phyloP scores from a whole-genome alignment of 2,888 invertebrate genomes.

The Drosophila kambysellisi region DNA sequence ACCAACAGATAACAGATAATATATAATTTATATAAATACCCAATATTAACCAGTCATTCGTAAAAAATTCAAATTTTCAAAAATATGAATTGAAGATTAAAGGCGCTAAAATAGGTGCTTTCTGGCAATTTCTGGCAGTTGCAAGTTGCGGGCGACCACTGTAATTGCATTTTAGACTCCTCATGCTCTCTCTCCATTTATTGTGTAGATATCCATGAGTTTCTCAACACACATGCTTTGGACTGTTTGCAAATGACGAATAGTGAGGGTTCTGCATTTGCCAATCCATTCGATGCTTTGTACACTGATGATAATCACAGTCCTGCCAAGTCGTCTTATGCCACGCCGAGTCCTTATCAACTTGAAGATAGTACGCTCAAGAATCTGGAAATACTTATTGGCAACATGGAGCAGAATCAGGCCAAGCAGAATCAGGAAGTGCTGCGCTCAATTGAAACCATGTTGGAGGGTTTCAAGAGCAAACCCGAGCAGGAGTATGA shows the following conservation, averaged over 20 bases:
- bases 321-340: constrained; percentile 70
- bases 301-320: constrained; percentile 63
- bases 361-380: constrained; percentile 81
- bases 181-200: constrained; percentile 43
- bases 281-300: constrained; percentile 61
- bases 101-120: neutral
- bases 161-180: constrained; percentile 3
- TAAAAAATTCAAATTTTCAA: neutral
- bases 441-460: constrained; percentile 81
- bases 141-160: constrained; percentile 6
- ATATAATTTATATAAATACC: neutral
- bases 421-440: constrained; percentile 83
- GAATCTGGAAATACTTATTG: constrained; percentile 85
- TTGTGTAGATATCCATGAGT: constrained; percentile 84
- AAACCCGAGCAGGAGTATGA: constrained; percentile 74
- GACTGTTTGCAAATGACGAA: constrained; percentile 77
- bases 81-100: neutral
- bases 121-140: neutral
- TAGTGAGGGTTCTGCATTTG: constrained; percentile 46
- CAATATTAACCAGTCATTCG: neutral
- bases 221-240: constrained; percentile 83
- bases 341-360: constrained; percentile 67
- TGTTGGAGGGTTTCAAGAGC: constrained; percentile 80
- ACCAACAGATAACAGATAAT: neutral
- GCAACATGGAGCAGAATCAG: constrained; percentile 85